Conservation (phyloP, 2,888 invertebrate species). For the Sinhomidia bicolor region DNA sequence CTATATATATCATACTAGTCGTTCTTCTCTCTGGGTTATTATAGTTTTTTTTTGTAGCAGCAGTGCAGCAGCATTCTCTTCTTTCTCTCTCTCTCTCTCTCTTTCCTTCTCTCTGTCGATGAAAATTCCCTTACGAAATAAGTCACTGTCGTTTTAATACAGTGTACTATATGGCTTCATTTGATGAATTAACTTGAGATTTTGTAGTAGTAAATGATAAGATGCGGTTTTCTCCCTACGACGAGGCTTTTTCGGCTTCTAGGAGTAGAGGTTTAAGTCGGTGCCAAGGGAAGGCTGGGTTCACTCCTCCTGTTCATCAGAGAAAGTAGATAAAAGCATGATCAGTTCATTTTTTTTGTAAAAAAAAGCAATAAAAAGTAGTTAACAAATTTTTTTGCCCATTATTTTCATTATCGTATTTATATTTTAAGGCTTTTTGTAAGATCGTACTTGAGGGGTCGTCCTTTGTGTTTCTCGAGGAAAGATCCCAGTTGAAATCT, state of each 20-base stretch:
- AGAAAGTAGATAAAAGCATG: conserved; percentile 4
- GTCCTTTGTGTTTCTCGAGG: conserved; percentile 47
- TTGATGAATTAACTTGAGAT: conserved; percentile 61
- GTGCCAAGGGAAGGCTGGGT: conserved; percentile 78
- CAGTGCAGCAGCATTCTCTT: neutral
- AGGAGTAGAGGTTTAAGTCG: conserved; percentile 75
- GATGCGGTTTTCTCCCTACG: conserved; percentile 63
- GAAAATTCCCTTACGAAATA: conserved; percentile 37
- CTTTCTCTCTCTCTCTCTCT: too few relatives aligned
- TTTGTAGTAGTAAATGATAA: conserved; percentile 57
- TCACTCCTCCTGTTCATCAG: conserved; percentile 65
- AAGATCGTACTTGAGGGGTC: conserved; percentile 70
- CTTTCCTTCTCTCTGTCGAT: too few relatives aligned
- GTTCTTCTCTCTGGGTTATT: too few relatives aligned
- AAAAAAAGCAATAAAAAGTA: too few relatives aligned
- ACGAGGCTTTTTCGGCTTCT: conserved; percentile 75
- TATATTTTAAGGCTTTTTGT: neutral
- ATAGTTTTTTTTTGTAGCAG: neutral
- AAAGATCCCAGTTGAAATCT: conserved; percentile 60
- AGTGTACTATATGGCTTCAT: conserved; percentile 65
- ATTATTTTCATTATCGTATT: too few relatives aligned
- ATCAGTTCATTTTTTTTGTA: neutral
- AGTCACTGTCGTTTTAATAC: conserved; percentile 51
- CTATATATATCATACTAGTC: neutral
- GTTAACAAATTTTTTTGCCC: too few relatives aligned